Evolutionary conservation across 2,797 vertebrate genomes (phyloP).

Genomic region (Galagoides demidoff): DNA sequence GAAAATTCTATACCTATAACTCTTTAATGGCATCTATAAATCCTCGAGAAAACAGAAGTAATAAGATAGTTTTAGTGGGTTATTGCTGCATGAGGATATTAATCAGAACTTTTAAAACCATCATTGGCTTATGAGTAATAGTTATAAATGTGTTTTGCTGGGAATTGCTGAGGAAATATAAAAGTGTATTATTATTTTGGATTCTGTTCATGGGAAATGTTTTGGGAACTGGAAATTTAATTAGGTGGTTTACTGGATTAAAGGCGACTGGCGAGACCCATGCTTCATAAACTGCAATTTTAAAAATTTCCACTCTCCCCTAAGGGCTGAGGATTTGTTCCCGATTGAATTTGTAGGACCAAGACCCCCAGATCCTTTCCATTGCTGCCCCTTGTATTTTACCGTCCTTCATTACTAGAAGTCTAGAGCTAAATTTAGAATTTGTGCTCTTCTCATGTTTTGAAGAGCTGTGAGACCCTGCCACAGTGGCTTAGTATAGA

Average conservation of each 20-base stretch:
- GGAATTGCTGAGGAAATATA: conserved; percentile 53
- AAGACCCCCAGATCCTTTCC: not conserved
- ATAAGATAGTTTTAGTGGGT: conserved; percentile 51
- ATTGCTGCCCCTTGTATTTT: not conserved
- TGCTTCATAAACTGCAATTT: conserved; percentile 56
- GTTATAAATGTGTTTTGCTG: conserved; percentile 55
- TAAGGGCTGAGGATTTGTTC: conserved; percentile 37
- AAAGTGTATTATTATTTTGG: conserved; percentile 33
- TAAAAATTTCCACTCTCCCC: conserved; percentile 4
- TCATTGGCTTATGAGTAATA: not conserved
- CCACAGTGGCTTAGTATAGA: not conserved
- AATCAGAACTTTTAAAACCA: conserved; percentile 59
- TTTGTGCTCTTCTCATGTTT: not conserved
- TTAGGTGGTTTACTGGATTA: conserved; percentile 50
- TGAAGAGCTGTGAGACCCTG: not conserved
- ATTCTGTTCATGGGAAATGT: conserved; percentile 57
- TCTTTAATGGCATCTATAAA: conserved; percentile 51
- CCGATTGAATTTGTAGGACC: conserved; percentile 14
- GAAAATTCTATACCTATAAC: conserved; percentile 45
- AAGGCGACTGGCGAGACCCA: not conserved
- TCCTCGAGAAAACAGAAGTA: conserved; percentile 26
- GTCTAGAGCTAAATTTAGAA: not conserved
- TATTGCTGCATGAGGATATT: conserved; percentile 26
- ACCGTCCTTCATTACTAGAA: not conserved
- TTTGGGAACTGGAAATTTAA: conserved; percentile 61